Conservation (phyloP, 2,888 invertebrate species). For the Liopterus haemorrhoidalis region DNA sequence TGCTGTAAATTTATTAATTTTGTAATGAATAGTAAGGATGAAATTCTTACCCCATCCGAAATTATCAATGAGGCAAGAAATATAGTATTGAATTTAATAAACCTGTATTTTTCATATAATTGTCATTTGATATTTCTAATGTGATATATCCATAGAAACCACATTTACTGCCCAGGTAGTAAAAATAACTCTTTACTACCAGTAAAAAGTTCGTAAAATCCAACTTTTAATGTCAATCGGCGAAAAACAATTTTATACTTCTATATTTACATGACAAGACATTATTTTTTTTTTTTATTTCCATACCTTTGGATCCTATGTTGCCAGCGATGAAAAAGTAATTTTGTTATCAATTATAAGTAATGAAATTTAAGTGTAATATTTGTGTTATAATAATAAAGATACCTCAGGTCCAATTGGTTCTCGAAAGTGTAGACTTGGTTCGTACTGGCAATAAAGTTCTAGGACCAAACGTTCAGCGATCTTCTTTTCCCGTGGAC, state of each 20-base stretch:
- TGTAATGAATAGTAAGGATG: no score
- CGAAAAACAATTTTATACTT: conserved; percentile 1
- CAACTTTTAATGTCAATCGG: no score
- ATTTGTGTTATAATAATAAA: conserved; percentile 23
- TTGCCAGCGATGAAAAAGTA: background rate
- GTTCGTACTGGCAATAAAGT: conserved; percentile 86
- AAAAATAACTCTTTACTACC: no score
- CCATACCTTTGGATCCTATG: background rate
- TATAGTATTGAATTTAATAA: no score
- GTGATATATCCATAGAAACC: no score
- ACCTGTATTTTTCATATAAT: no score
- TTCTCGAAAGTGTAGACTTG: conserved; percentile 82
- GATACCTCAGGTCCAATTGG: conserved; percentile 70
- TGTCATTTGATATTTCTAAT: no score
- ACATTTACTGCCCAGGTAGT: no score
- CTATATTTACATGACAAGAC: conserved; percentile 5
- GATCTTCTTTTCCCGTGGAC: conserved; percentile 59
- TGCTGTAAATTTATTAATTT: no score
- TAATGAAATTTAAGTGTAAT: conserved; percentile 4
- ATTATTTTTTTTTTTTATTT: background rate
- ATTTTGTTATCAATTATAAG: conserved; percentile 1
- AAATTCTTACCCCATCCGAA: no score
- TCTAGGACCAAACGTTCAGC: conserved; percentile 82
- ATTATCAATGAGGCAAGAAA: no score
- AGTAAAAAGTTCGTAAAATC: no score